phyloP scores from a whole-genome alignment of 2,113 vertebrate species.

The Cervus canadensis region DNA sequence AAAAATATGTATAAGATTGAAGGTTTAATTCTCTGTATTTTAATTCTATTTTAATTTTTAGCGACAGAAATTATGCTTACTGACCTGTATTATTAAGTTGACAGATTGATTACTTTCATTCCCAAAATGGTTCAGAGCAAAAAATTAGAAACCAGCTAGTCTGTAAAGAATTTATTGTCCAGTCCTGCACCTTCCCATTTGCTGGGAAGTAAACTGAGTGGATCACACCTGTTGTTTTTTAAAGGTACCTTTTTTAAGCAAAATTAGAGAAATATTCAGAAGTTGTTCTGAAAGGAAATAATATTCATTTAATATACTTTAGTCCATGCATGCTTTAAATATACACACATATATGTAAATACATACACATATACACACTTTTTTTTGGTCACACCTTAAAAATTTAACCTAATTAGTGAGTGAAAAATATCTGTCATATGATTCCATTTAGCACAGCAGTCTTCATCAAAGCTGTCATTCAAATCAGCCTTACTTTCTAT shows the following conservation, averaged over 20 bases:
- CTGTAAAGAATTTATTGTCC: background rate
- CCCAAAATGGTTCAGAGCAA: background rate
- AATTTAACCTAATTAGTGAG: background rate
- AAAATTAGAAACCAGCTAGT: background rate
- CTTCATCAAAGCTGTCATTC: background rate
- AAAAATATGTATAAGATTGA: background rate
- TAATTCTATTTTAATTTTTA: background rate
- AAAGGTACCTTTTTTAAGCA: background rate
- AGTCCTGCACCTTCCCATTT: background rate
- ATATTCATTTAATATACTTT: background rate
- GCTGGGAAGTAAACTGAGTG: background rate
- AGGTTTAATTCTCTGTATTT: constrained; percentile 24
- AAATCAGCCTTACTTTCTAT: background rate
- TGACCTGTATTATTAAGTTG: background rate
- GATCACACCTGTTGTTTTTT: background rate
- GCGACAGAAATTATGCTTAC: background rate
- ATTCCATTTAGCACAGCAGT: background rate
- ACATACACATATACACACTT: background rate
- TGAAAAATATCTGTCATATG: background rate
- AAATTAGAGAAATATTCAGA: background rate
- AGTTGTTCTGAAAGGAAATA: background rate
- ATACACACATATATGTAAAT: background rate
- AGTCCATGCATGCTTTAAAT: background rate
- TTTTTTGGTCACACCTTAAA: background rate
- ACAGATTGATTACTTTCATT: background rate